Evolutionary conservation across 2,113 vertebrate genomes (phyloP), one percentile per base, ranked within the genome.

Genomic region (Choloepus hoffmanni): DNA sequence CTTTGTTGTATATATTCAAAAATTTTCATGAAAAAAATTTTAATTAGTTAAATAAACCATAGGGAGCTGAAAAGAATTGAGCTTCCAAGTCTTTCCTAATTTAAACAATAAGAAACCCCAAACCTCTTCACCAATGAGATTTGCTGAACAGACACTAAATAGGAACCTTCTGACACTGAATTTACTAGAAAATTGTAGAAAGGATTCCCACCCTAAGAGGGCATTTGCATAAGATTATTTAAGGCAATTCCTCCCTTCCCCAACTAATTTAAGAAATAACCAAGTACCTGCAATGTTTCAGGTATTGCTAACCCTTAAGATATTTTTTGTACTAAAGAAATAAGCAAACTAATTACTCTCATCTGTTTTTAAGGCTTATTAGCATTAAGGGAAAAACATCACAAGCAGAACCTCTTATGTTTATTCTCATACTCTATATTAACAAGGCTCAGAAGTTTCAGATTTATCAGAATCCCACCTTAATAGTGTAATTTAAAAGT

Each of bases 41-140:
- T 36, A 5, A 43, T 90, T 50, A 68, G 26, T 82, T 90, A 76
- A 83, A 55, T 83, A 82, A 96, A 67, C 60, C 68, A 68, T n/a
- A 58, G 85, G 30, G 26, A 40, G 6, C 33, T 87, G 48, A 68
- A 48, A 67, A 82, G 48, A 76, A 62, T 53, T 11, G 24, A 85
- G 43, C 50, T 85, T 70, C 43, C 55, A 67, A 11, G 21, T 21
- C 50, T 88, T 70, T 26, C 40, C 8, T 68, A 68, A 68, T 68
- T 68, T 68, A n/a, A 67, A 67, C 30, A 30, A 67, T 67, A 13
- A 18, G 30, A 68, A 68, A 5, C 65, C 33, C 19, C 7, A 68
- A 68, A 16, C 7, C 65, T 68, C 30, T 68, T 18, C 16, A 68
- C 33, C 13, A 68, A 33, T n/a, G 65, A 68, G 65, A 16, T n/a